These are phyloP conservation scores for Orthochromis malagaraziensis DNA, from an alignment of 2,113 vertebrate genomes.

Conservation along the genomic window DNA sequence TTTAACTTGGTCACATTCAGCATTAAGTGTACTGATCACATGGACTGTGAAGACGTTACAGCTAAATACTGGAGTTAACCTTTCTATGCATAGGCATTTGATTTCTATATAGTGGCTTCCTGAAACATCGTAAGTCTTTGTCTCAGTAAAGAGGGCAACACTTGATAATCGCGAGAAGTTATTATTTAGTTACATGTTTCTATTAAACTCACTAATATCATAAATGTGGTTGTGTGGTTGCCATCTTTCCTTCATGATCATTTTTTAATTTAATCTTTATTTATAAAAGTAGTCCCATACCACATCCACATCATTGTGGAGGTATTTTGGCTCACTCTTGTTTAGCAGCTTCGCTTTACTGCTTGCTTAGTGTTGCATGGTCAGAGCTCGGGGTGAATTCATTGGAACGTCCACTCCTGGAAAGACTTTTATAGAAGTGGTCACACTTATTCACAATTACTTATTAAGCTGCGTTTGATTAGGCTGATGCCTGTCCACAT, in stretches of 20 bases:
- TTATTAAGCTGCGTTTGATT: not conserved
- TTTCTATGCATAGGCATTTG: not conserved
- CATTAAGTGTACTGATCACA: not conserved
- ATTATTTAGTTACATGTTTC: not conserved
- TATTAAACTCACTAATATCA: not conserved
- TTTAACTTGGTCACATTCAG: not conserved
- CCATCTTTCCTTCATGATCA: not conserved
- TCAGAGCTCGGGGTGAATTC: not conserved
- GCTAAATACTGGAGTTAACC: not conserved
- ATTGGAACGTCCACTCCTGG: not conserved
- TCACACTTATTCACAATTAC: not conserved
- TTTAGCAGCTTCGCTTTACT: not conserved
- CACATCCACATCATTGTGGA: not conserved
- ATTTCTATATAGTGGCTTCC: not conserved
- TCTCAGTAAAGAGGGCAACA: accelerated
- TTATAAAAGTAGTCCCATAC: not conserved
- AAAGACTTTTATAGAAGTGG: accelerated
- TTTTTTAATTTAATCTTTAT: not conserved
- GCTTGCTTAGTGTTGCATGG: not conserved
- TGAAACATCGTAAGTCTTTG: accelerated
- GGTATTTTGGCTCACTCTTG: not conserved
- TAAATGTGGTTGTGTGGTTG: not conserved
- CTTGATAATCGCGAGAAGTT: not conserved
- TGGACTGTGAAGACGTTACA: not conserved
- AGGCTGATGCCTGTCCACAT: not conserved